These are phyloP conservation scores for Calameuta pallipes DNA, from an alignment of 2,888 invertebrate species.

Conservation along the genomic window DNA sequence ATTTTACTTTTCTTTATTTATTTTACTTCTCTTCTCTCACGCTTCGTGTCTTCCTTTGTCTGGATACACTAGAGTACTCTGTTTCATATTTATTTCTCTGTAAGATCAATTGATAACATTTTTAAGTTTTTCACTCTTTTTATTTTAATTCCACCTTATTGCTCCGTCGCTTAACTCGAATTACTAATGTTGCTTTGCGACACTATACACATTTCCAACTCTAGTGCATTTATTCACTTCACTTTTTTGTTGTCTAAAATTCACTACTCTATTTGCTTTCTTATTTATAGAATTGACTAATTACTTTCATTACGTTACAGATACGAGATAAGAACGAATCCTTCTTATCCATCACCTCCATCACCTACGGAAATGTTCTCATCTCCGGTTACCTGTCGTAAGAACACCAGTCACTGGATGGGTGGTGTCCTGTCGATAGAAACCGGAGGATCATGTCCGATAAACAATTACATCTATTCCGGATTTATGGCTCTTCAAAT, in stretches of 20 bases:
- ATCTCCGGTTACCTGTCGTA: conserved; percentile 78
- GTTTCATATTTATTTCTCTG: background rate
- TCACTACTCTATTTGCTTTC: background rate
- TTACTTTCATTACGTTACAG: conserved; percentile 59
- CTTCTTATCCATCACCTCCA: conserved; percentile 74
- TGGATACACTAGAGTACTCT: background rate
- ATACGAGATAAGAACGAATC: conserved; percentile 81
- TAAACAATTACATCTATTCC: conserved; percentile 80
- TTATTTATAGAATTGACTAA: background rate
- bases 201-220: background rate
- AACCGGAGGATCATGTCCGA: conserved; percentile 78
- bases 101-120: background rate
- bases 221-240: background rate
- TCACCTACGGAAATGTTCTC: conserved; percentile 75
- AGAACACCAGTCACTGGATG: conserved; percentile 72
- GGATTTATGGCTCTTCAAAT: conserved; percentile 81
- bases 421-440: conserved; percentile 76
- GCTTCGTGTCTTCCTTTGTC: background rate
- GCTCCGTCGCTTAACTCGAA: background rate
- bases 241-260: background rate
- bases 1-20: background rate
- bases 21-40: background rate
- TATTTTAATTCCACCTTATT: background rate
- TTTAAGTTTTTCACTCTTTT: background rate
- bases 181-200: background rate